Percentiles rank a stretch among this genome's conserved stretches.
These are phyloP conservation scores for Coenobita brevimanus DNA, from an alignment of 1,140 invertebrate genomes.

Conservation along the genomic window DNA sequence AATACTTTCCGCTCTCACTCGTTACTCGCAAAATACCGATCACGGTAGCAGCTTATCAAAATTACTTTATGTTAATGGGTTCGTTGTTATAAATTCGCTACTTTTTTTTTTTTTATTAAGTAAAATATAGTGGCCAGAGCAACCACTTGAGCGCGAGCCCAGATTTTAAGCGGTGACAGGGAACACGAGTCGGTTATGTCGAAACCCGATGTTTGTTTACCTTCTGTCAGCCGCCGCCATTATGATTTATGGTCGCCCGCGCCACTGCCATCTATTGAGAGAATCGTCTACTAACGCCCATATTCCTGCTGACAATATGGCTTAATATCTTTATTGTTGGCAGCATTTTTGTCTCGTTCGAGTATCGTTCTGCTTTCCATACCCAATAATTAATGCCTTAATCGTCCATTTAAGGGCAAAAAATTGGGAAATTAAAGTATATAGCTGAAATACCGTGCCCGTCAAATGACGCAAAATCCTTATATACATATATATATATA, in stretches of 20 bases:
- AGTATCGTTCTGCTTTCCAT: not conserved
- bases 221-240: conserved; percentile 52
- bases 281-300: conserved; percentile 42
- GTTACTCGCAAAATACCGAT: too few relatives aligned
- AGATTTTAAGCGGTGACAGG: conserved; percentile 44
- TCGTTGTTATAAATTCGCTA: not conserved
- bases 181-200: conserved; percentile 52
- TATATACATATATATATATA: too few relatives aligned
- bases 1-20: too few relatives aligned
- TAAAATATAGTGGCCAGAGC: not conserved
- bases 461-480: too few relatives aligned
- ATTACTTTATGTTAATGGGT: not conserved
- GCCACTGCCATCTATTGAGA: conserved; percentile 51
- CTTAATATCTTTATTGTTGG: not conserved
- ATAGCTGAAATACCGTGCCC: too few relatives aligned
- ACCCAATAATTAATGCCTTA: too few relatives aligned
- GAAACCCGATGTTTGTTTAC: conserved; percentile 50
- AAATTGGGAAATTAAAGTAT: too few relatives aligned
- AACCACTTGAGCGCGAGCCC: conserved; percentile 10
- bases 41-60: too few relatives aligned
- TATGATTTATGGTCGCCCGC: conserved; percentile 50
- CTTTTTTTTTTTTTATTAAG: too few relatives aligned
- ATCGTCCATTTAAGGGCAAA: too few relatives aligned
- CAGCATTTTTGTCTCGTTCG: not conserved
- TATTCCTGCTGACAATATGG: conserved; percentile 10